Conservation (phyloP, 1,140 invertebrate species). For the Calephelis nemesis region DNA sequence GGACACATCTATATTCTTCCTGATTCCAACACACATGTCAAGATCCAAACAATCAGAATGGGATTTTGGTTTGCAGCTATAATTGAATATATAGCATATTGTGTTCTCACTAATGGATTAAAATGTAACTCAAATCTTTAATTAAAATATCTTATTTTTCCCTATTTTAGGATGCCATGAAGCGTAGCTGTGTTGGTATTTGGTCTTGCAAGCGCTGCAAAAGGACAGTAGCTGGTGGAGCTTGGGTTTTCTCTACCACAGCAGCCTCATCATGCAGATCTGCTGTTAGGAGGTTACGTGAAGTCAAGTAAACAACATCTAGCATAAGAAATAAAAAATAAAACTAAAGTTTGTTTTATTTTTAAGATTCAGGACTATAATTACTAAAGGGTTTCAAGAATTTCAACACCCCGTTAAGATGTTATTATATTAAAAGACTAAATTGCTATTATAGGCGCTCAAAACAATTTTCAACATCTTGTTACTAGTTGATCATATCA, state of each 20-base stretch:
- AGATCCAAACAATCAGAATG: no score
- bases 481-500: no score
- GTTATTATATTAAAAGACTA: no score
- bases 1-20: no score
- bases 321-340: slow-evolving; percentile 70
- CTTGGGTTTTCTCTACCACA: slow-evolving; percentile 98
- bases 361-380: neutral
- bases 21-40: no score
- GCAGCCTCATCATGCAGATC: slow-evolving; percentile 97
- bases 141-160: slow-evolving; percentile 2
- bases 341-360: slow-evolving; percentile 49
- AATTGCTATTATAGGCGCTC: no score
- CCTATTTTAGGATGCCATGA: slow-evolving; percentile 95
- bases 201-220: slow-evolving; percentile 98
- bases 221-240: slow-evolving; percentile 96
- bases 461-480: no score
- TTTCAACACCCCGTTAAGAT: no score
- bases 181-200: slow-evolving; percentile 97
- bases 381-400: no score
- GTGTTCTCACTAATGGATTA: no score
- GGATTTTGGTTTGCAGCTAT: no score
- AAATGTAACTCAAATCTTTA: neutral
- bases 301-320: slow-evolving; percentile 92
- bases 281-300: slow-evolving; percentile 96
- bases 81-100: no score